Evolutionary conservation across 2,888 invertebrate genomes (phyloP).

Genomic region (Erebia palarica): DNA sequence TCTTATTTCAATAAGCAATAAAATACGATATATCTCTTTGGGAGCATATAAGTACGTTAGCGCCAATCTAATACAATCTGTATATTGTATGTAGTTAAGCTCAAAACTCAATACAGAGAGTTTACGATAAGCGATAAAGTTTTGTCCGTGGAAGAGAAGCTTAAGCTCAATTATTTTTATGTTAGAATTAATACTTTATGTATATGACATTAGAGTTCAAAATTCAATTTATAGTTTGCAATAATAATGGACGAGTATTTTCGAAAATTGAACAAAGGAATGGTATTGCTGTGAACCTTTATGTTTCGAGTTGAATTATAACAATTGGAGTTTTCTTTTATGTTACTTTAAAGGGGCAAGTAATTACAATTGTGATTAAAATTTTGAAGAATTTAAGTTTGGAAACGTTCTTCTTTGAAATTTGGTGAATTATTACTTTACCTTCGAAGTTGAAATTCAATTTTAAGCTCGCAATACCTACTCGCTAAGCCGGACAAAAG

Average conservation of each 20-base stretch:
- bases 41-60: conserved; percentile 3
- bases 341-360: conserved; percentile 31
- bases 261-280: conserved; percentile 35
- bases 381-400: conserved; percentile 26
- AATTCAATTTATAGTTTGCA: neutral
- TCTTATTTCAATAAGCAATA: conserved; percentile 28
- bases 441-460: conserved; percentile 2
- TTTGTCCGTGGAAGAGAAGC: neutral
- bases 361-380: conserved; percentile 32
- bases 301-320: conserved; percentile 38
- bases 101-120: conserved; percentile 30
- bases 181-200: conserved; percentile 14
- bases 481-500: neutral
- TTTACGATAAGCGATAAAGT: conserved; percentile 28
- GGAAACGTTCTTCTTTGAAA: conserved; percentile 12
- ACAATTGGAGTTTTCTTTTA: conserved; percentile 36
- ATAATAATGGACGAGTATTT: conserved; percentile 28
- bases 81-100: conserved; percentile 15
- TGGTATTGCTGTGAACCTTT: conserved; percentile 28
- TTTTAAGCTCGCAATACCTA: conserved; percentile 13
- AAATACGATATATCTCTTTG: conserved; percentile 20
- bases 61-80: conserved; percentile 22
- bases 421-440: conserved; percentile 12
- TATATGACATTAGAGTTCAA: neutral
- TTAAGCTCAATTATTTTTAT: neutral